phyloP scores from a whole-genome alignment of 2,888 invertebrate species.

The Neelides folsomi region DNA sequence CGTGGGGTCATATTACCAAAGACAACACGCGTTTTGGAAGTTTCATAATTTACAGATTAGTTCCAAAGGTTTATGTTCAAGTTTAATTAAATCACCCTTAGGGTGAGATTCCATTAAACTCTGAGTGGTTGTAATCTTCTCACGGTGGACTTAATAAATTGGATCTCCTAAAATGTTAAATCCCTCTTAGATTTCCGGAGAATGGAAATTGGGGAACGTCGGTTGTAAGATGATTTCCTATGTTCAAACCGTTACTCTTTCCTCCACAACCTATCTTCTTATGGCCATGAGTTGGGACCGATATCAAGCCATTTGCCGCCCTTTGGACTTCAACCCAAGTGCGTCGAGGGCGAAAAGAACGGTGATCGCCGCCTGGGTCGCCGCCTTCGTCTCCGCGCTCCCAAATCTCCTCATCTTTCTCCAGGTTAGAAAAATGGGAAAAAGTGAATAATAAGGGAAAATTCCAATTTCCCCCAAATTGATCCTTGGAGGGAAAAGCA shows the following conservation, averaged over 20 bases:
- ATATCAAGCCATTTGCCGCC: conserved; percentile 38
- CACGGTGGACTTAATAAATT: too few species aligned
- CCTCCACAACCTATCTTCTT: conserved; percentile 40
- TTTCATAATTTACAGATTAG: too few species aligned
- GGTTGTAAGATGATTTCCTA: conserved; percentile 39
- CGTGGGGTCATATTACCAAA: too few species aligned
- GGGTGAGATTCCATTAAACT: too few species aligned
- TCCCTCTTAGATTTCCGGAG: conserved; percentile 35
- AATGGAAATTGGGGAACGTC: conserved; percentile 39
- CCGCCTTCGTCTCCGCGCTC: conserved; percentile 38
- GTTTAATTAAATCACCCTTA: too few species aligned
- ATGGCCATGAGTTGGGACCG: conserved; percentile 40
- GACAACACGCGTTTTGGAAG: too few species aligned
- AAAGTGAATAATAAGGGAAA: background rate
- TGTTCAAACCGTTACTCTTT: conserved; percentile 38
- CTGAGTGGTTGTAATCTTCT: too few species aligned
- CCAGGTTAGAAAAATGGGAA: conserved; percentile 25
- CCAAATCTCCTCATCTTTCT: conserved; percentile 40
- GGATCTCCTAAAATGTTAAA: too few species aligned
- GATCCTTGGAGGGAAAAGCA: too few species aligned
- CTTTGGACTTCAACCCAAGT: conserved; percentile 35
- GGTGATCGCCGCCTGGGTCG: conserved; percentile 37
- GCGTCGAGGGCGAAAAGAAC: conserved; percentile 36
- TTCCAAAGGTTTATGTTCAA: too few species aligned
- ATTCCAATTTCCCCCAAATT: too few species aligned